Conservation (phyloP, 2,113 vertebrate species). For the Catharus bicknelli region DNA sequence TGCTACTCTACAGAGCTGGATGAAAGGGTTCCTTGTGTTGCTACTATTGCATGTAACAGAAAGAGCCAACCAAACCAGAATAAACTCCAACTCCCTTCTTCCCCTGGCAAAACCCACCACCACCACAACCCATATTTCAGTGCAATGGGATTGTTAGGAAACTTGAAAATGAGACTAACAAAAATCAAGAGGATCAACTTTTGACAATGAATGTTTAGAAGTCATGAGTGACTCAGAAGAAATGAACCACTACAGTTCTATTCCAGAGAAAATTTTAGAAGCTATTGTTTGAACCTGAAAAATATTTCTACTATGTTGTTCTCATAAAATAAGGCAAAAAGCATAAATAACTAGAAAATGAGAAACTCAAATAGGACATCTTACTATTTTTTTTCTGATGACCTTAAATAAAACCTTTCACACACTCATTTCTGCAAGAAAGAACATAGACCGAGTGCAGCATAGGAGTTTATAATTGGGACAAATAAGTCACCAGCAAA, state of each 20-base stretch:
- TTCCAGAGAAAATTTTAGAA: not conserved
- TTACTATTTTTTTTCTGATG: not conserved
- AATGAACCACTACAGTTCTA: not conserved
- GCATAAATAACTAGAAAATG: not conserved
- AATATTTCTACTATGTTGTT: not conserved
- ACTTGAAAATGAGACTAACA: not conserved
- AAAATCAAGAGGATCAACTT: not conserved
- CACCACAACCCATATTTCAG: not conserved
- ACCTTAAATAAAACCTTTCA: not conserved
- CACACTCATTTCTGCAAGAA: not conserved
- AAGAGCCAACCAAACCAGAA: not conserved
- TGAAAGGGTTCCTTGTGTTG: not conserved
- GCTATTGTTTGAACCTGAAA: not conserved
- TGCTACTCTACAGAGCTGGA: not conserved
- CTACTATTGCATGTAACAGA: not conserved
- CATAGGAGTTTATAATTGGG: not conserved
- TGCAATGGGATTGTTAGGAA: not conserved
- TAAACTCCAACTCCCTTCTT: not conserved
- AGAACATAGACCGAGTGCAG: not conserved
- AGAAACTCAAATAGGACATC: not conserved
- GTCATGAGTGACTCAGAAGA: not conserved
- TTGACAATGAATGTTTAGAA: not conserved
- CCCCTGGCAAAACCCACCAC: too few species aligned
- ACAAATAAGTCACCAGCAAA: not conserved
- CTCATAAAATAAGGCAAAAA: not conserved